phyloP scores from a whole-genome alignment of 2,888 invertebrate genomes.

The Drosophila borborema region DNA sequence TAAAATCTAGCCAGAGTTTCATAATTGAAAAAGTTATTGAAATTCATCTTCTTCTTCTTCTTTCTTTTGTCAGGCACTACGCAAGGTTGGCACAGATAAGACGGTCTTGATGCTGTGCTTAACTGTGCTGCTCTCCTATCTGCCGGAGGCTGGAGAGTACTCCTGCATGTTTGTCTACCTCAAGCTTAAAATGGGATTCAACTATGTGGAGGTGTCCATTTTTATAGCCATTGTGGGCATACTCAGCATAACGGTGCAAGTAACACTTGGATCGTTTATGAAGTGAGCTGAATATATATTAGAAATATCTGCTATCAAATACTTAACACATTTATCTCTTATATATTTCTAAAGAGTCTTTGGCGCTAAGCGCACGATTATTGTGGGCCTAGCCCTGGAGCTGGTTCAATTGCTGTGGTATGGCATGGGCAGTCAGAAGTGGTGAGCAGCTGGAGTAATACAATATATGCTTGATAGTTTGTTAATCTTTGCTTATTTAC shows the following conservation, averaged over 20 bases:
- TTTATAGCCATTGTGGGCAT: constrained; percentile 99
- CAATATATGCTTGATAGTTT: neutral
- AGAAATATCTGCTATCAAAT: neutral
- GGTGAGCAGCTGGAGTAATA: constrained; percentile 86
- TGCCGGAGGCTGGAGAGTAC: constrained; percentile 99
- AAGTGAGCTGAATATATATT: constrained; percentile 81
- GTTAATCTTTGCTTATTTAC: constrained; percentile 8
- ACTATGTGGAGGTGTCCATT: constrained; percentile 96
- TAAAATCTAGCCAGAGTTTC: neutral
- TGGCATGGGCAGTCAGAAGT: constrained; percentile 97
- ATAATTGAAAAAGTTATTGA: no score
- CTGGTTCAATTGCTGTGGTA: constrained; percentile 99
- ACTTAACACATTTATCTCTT: neutral
- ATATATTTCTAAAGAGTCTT: constrained; percentile 85
- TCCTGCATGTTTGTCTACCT: constrained; percentile 99
- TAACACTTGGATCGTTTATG: constrained; percentile 93
- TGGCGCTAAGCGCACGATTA: constrained; percentile 98
- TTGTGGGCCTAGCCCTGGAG: constrained; percentile 98
- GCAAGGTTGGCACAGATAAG: constrained; percentile 96
- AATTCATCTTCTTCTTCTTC: neutral
- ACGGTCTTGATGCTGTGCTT: constrained; percentile 98
- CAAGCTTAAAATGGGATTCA: constrained; percentile 98
- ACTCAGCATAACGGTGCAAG: constrained; percentile 97
- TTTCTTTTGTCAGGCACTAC: constrained; percentile 87
- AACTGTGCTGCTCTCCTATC: constrained; percentile 98